Conservation (phyloP, 2,113 vertebrate species). For the Circaetus gallicus region DNA sequence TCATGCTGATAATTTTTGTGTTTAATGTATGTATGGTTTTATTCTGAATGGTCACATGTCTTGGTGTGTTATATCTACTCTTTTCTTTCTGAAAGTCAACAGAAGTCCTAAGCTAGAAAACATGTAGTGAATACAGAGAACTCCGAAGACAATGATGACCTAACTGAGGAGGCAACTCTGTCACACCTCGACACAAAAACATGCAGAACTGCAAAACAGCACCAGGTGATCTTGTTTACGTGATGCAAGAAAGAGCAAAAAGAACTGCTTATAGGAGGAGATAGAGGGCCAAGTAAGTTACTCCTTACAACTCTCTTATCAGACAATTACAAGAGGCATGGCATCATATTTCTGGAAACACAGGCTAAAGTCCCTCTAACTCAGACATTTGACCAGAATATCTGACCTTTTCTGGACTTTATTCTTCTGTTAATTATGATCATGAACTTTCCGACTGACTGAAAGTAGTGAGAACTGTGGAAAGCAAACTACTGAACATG, state of each 20-base stretch:
- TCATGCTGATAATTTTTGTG: neutral
- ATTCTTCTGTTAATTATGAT: neutral
- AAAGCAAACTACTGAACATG: neutral
- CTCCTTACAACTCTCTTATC: neutral
- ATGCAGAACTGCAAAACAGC: neutral
- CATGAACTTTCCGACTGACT: neutral
- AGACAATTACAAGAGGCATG: neutral
- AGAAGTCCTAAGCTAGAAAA: neutral
- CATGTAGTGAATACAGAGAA: neutral
- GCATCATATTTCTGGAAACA: neutral
- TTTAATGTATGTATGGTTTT: neutral
- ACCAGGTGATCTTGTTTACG: neutral
- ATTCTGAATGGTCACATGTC: neutral
- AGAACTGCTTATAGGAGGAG: neutral
- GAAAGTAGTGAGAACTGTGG: neutral
- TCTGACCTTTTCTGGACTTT: neutral
- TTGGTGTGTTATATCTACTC: neutral
- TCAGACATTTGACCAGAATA: neutral
- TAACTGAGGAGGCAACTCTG: neutral
- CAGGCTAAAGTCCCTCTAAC: neutral
- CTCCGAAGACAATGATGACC: fast-evolving
- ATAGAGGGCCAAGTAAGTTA: neutral
- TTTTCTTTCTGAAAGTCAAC: neutral
- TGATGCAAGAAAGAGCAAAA: neutral
- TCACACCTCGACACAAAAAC: neutral